These are phyloP conservation scores for Gastrophryne carolinensis DNA, from an alignment of 2,797 vertebrate species.

Conservation along the genomic window DNA sequence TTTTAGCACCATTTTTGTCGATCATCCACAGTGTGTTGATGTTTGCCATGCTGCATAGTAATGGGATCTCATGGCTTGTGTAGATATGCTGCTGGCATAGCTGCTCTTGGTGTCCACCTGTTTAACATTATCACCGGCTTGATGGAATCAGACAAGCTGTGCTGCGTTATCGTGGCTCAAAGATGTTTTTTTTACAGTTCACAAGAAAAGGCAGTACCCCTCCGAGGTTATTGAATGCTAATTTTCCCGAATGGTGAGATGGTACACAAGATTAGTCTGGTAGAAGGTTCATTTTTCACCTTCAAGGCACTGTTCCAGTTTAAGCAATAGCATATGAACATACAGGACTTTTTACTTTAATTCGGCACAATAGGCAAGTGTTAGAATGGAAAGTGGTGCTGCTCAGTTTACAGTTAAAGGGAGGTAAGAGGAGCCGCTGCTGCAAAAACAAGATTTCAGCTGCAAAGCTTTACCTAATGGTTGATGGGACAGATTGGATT, in stretches of 20 bases:
- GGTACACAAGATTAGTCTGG: slow-evolving; percentile 58
- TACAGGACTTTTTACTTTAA: not conserved
- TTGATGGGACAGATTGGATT: slow-evolving; percentile 13
- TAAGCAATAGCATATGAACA: slow-evolving; percentile 15
- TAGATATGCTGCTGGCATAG: too few species aligned
- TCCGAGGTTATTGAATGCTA: slow-evolving; percentile 48
- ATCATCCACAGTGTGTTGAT: too few species aligned
- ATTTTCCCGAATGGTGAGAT: slow-evolving; percentile 55
- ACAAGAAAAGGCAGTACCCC: slow-evolving; percentile 55
- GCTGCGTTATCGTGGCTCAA: slow-evolving; percentile 55
- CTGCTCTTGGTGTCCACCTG: slow-evolving; percentile 58
- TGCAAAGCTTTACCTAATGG: slow-evolving; percentile 13
- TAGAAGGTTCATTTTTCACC: slow-evolving; percentile 59
- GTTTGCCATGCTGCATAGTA: too few species aligned
- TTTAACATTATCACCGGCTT: slow-evolving; percentile 61
- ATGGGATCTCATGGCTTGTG: too few species aligned
- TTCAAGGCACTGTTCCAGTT: slow-evolving; percentile 48
- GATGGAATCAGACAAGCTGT: slow-evolving; percentile 58
- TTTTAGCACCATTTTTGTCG: too few species aligned
- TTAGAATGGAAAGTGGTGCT: slow-evolving; percentile 9
- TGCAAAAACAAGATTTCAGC: slow-evolving; percentile 11
- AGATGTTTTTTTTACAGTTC: slow-evolving; percentile 62
- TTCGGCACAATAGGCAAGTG: slow-evolving; percentile 25
- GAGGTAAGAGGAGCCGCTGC: not conserved
- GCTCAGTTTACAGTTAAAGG: slow-evolving; percentile 23